Evolutionary conservation across 1,140 invertebrate genomes (phyloP).

Genomic region (Drosophila quadrilineata): DNA sequence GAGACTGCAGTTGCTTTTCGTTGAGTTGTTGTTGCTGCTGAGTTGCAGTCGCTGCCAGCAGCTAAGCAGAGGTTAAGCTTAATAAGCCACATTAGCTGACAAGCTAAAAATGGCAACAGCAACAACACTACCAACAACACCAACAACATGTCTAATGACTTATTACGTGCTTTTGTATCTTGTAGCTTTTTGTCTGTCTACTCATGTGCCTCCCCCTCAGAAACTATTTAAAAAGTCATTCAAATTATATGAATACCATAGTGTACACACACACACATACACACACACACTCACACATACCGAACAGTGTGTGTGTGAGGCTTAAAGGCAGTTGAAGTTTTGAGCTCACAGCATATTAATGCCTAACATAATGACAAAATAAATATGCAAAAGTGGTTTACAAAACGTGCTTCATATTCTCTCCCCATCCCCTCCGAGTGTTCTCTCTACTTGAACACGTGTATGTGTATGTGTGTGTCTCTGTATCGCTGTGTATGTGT

Average conservation of each 20-base stretch:
- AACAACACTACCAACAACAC: constrained; percentile 35
- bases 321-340: constrained; percentile 35
- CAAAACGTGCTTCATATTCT: constrained; percentile 70
- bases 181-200: constrained; percentile 1
- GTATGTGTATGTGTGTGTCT: constrained; percentile 6
- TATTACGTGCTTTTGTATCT: constrained; percentile 54
- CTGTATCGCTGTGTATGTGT: neutral
- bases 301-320: constrained; percentile 22
- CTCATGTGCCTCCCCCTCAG: neutral
- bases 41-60: constrained; percentile 5
- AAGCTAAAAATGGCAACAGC: no score
- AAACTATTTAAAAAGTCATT: constrained; percentile 81
- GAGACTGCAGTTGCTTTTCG: constrained; percentile 1
- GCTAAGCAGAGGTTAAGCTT: constrained; percentile 44
- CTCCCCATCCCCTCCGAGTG: neutral
- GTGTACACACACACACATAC: constrained; percentile 18
- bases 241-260: constrained; percentile 76
- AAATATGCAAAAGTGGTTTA: constrained; percentile 81
- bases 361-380: constrained; percentile 81
- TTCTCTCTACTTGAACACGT: no score
- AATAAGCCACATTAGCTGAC: constrained; percentile 76
- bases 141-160: constrained; percentile 70
- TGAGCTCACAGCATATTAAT: constrained; percentile 65
- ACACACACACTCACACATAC: no score
- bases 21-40: no score